Percentiles rank a stretch among this genome's conserved stretches.
Conservation (phyloP, 1,140 invertebrate genomes). For the Diorhabda carinulata region DNA sequence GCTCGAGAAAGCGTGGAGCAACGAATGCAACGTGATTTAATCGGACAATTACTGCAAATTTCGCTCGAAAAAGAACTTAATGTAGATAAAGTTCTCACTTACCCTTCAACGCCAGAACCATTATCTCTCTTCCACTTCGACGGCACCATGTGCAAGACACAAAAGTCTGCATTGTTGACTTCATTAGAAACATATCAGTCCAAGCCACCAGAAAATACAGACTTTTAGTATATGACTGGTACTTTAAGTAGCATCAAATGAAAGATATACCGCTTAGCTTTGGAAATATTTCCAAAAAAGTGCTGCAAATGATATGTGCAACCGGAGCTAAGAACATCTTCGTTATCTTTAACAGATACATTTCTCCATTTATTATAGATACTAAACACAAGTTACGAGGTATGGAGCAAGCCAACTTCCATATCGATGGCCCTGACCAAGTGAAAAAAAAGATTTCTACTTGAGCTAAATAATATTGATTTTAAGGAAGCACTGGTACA, state of each 20-base stretch:
- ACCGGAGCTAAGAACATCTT: constrained; percentile 18
- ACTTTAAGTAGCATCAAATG: constrained; percentile 30
- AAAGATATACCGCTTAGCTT: constrained; percentile 33
- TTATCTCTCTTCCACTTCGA: constrained; percentile 26
- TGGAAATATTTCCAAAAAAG: constrained; percentile 30
- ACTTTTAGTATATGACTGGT: constrained; percentile 18
- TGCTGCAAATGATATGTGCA: constrained; percentile 24
- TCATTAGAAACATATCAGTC: constrained; percentile 2
- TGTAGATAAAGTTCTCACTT: constrained; percentile 19
- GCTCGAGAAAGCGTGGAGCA: constrained; percentile 26
- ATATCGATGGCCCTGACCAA: neutral
- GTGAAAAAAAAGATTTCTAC: neutral
- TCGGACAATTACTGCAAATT: constrained; percentile 19
- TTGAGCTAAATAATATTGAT: constrained; percentile 14
- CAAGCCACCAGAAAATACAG: constrained; percentile 3
- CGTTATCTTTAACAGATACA: constrained; percentile 15
- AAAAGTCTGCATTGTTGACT: constrained; percentile 6
- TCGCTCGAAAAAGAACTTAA: constrained; percentile 18
- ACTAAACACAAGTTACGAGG: neutral
- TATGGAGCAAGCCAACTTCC: neutral
- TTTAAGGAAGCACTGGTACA: constrained; percentile 17
- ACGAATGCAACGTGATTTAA: too few species aligned
- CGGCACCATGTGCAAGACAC: constrained; percentile 19
- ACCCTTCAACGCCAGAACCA: constrained; percentile 24
- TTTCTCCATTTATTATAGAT: constrained; percentile 12